Base-by-base conservation (phyloP, 2,113 vertebrate genomes). In the Heterocephalus glaber region DNA sequence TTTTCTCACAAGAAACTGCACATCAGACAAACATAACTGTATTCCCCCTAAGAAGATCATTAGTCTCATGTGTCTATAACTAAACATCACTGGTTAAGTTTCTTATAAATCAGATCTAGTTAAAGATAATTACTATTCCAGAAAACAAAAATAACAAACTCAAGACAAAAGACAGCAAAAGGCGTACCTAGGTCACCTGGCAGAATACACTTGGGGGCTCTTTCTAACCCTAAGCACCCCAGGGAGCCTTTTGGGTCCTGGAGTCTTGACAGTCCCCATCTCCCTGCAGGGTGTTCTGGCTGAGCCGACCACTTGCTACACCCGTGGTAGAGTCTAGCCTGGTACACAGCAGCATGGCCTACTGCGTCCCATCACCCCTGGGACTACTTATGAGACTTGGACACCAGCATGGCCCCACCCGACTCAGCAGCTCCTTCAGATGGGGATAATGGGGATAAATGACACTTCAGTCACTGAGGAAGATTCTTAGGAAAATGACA, bases 351-450 rank as follows among this genome's bases (percentile, higher is more conserved):
- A 89, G 3, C 1, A 1, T 3, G 41, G 30, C 41, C 83, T 8
- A 8, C 24, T 0, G 2, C 35, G 9, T 1, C 3, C 16, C 3
- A 7, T 12, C 81, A 12, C 8, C n/a, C 61, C 20, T 19, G 38
- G 24, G 16, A n/a, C 12, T n/a, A 17, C 12, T 13, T 30, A 47
- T 47, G 72, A 47, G 72, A 28, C 41, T 76, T 30, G 5, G 72
- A 1, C 28, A 30, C 26, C 33, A 16, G 44, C 19, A 10, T 0
- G 0, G 10, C 47, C 35, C 16, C 44, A 20, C 8, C 11, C 2
- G 4, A 30, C 28, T n/a, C 30, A 35, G 26, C 7, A 44, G 22
- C 54, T 3, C 56, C 47, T 35, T 16, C 84, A 60, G 20, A 66
- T n/a, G 12, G n/a, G 58, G 44, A 38, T n/a, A 26, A 60, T 1